A percentile compares a stretch with the other conserved stretches of the same genome.
Conservation (phyloP, 2,888 invertebrate genomes). For the Cheilosia variabilis region DNA sequence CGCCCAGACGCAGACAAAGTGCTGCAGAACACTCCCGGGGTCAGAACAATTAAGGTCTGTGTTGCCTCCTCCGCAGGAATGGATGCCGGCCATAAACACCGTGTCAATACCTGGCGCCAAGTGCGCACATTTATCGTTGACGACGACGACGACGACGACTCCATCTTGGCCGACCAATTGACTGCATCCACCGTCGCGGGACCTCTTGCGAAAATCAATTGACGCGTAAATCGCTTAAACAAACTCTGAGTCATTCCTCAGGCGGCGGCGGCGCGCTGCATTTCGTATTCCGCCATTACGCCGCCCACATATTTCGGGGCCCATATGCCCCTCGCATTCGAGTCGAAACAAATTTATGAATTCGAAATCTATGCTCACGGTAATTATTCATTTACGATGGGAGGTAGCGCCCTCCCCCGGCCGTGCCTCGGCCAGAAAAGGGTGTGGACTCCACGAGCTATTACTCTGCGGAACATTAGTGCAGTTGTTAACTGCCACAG, state of each 20-base stretch:
- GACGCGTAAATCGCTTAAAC: conserved; percentile 61
- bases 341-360: conserved; percentile 68
- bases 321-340: conserved; percentile 41
- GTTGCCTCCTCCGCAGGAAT: conserved; percentile 65
- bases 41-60: conserved; percentile 72
- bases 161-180: conserved; percentile 54
- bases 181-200: conserved; percentile 36
- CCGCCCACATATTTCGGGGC: conserved; percentile 66
- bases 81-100: conserved; percentile 50
- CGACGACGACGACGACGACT: conserved; percentile 45
- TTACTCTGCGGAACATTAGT: conserved; percentile 68
- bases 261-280: conserved; percentile 28
- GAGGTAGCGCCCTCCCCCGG: conserved; percentile 35
- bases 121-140: conserved; percentile 61
- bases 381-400: conserved; percentile 66
- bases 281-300: conserved; percentile 29
- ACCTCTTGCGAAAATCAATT: conserved; percentile 60
- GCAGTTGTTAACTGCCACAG: conserved; percentile 51
- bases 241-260: conserved; percentile 68
- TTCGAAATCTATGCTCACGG: conserved; percentile 62
- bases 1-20: conserved; percentile 35
- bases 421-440: background rate
- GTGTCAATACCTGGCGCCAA: conserved; percentile 72
- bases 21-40: conserved; percentile 50
- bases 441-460: conserved; percentile 43